A percentile compares a stretch with the other conserved stretches of the same genome.
Conservation (phyloP, 1,140 invertebrate genomes). For the Nilaparvata lugens region DNA sequence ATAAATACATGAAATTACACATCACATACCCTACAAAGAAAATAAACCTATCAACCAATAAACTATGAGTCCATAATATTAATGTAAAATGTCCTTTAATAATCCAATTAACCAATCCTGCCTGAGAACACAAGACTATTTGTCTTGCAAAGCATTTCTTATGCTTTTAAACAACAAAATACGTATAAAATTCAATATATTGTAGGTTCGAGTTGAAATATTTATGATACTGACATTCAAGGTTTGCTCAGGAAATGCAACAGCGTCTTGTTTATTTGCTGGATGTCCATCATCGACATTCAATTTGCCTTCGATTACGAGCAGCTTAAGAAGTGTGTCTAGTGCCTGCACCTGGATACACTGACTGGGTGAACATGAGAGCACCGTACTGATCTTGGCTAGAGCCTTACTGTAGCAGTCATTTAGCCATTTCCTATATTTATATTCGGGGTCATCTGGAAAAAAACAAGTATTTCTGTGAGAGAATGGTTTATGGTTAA, state of each 20-base stretch:
- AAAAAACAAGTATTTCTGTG: not conserved
- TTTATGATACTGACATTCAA: constrained; percentile 39
- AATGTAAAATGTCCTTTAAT: no score
- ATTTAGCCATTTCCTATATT: constrained; percentile 48
- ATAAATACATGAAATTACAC: no score
- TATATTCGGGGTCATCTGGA: constrained; percentile 35
- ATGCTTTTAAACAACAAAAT: no score
- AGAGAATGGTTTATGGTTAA: no score
- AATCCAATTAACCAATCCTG: no score
- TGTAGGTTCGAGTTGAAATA: no score
- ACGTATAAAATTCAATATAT: not conserved
- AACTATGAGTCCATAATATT: no score
- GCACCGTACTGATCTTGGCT: constrained; percentile 39
- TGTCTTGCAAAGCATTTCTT: no score
- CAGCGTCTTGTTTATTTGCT: constrained; percentile 31
- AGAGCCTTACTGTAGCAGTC: constrained; percentile 50
- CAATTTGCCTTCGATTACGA: constrained; percentile 52
- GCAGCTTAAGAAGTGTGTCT: constrained; percentile 52
- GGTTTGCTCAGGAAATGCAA: constrained; percentile 47
- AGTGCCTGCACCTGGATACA: constrained; percentile 51
- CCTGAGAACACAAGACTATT: no score
- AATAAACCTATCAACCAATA: no score
- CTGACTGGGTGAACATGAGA: constrained; percentile 38
- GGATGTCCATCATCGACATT: constrained; percentile 35
- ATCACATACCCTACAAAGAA: no score